Percentiles rank a stretch among this genome's conserved stretches.
Conservation (phyloP, 64 coral and sea anemone species). For the Actinia equina region DNA sequence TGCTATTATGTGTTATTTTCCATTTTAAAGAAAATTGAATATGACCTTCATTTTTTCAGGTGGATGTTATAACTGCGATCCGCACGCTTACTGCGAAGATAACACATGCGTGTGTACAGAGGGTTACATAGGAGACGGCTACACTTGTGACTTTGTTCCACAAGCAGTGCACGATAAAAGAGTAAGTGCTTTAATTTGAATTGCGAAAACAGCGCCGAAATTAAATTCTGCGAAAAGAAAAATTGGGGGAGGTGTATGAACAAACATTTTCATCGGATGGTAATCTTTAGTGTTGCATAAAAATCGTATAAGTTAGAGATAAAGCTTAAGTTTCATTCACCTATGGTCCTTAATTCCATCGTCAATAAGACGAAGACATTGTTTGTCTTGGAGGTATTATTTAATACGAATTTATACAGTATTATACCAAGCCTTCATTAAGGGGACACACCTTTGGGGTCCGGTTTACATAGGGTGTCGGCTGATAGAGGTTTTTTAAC, state of each 20-base stretch:
- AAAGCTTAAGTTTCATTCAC: no score
- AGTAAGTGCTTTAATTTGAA: not conserved
- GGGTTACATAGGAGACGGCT: constrained; percentile 18
- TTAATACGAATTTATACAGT: no score
- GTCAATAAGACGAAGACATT: no score
- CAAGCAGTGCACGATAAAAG: not conserved
- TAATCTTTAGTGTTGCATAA: no score
- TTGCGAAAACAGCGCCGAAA: not conserved
- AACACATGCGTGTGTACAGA: not conserved
- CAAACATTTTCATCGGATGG: no score
- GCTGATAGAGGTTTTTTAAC: no score
- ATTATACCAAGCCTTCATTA: no score
- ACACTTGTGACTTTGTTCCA: not conserved
- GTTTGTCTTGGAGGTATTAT: no score
- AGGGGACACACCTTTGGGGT: no score
- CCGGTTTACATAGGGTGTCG: no score
- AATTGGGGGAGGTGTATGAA: not conserved
- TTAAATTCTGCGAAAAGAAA: not conserved
- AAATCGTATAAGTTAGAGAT: no score
- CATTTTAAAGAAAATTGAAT: not conserved
- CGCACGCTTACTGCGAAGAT: not conserved
- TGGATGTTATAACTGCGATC: constrained; percentile 8
- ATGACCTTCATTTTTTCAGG: not conserved
- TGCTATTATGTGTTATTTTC: not conserved
- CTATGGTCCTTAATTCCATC: no score